A percentile compares a stretch with the other conserved stretches of the same genome.
Conservation (phyloP, 2,888 invertebrate genomes). For the Pseudanteris insignis region DNA sequence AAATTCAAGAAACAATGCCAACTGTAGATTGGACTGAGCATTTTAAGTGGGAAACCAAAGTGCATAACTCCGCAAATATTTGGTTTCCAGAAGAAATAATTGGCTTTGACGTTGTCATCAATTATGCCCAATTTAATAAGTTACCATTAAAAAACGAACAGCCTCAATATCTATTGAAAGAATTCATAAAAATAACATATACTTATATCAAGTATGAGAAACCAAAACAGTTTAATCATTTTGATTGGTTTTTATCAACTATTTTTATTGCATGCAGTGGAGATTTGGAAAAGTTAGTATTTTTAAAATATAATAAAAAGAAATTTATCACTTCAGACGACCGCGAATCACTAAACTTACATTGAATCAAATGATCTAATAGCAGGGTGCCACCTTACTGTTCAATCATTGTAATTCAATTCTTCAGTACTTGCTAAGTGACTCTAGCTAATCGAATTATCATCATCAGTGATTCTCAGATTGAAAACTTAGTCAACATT, state of each 20-base stretch:
- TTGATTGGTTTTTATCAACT: conserved; percentile 64
- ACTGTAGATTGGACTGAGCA: conserved; percentile 59
- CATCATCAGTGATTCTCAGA: conserved; percentile 65
- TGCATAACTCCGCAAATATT: conserved; percentile 47
- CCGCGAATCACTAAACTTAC: conserved; percentile 61
- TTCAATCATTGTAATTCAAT: too few species aligned
- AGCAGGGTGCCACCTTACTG: too few species aligned
- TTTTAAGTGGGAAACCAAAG: conserved; percentile 54
- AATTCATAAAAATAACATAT: conserved; percentile 55
- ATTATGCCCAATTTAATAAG: conserved; percentile 55
- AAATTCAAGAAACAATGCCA: conserved; percentile 62
- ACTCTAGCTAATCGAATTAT: conserved; percentile 60
- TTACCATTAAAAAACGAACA: conserved; percentile 44
- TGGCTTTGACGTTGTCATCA: conserved; percentile 56
- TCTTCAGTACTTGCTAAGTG: too few species aligned
- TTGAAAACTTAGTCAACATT: conserved; percentile 64
- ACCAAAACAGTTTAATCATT: conserved; percentile 53
- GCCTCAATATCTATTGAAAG: conserved; percentile 52
- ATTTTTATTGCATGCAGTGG: conserved; percentile 60
- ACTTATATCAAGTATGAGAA: conserved; percentile 56
- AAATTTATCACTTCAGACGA: conserved; percentile 62
- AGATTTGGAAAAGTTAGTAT: conserved; percentile 54
- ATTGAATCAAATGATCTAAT: too few species aligned
- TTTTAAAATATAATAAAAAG: too few species aligned
- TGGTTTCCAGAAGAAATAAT: conserved; percentile 60